Evolutionary conservation across 53 echinoderm and acorn worm species (phyloP), one percentile per base, ranked within the genome.

Genomic region (Antedon mediterranea): DNA sequence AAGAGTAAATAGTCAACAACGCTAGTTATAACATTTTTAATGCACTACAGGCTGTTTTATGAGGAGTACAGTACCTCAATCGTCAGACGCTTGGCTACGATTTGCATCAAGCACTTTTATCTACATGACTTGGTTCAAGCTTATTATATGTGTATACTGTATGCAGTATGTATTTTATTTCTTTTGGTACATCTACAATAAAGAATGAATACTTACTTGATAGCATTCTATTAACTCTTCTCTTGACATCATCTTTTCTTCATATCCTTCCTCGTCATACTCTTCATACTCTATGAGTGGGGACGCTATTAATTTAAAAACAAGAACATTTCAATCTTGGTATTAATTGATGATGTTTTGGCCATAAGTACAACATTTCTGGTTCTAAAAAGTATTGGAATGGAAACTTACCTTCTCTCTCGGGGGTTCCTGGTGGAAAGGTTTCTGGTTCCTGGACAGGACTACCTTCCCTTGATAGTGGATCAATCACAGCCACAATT

Each of bases 381-480:
- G 57, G 23, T 13, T 44, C 28, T 13, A n/a, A n/a, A n/a, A n/a
- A n/a, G n/a, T n/a, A n/a, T n/a, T n/a, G n/a, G n/a, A n/a, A n/a
- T n/a, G n/a, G n/a, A n/a, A n/a, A 20, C 76, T 84, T 80, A 97
- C 97, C 88, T 71, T 83, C 77, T 83, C 89, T 86, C 34, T 92
- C 92, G 41, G 97, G 97, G 31, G 92, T 93, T 0, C 90, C 92
- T 20, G 97, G 74, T 34, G 73, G 81, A 14, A 82, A 31, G 32
- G 77, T 74, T 30, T 75, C 33, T 31, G 85, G 89, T 77, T 89
- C 91, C 11, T 79, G 84, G 27, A 77, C 75, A 8, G 97, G 97
- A 84, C 92, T 92, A 57, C 86, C 92, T 81, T 97, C 97, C 43
- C 97, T 92, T 2, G 97, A 97, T 31, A 97, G 43, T 73, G 97